Conservation (phyloP, 2,888 invertebrate species). For the Rhagophthalmus giganteus region DNA sequence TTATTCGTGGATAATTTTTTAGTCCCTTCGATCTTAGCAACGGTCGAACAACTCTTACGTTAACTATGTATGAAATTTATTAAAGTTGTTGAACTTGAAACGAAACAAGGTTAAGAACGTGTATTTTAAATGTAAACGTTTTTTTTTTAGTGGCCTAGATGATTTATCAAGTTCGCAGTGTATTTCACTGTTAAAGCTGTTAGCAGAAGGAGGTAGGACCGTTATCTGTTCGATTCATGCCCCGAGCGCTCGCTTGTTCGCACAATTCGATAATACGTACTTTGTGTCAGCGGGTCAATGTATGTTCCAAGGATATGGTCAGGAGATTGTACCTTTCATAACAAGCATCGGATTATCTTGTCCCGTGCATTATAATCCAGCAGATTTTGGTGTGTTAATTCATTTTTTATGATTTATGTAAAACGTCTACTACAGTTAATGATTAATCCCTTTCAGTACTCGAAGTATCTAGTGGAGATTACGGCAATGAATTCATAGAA, state of each 20-base stretch:
- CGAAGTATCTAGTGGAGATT: constrained; percentile 80
- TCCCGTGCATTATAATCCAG: constrained; percentile 92
- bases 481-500: constrained; percentile 68
- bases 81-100: too few species aligned
- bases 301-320: constrained; percentile 81
- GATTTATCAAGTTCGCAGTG: constrained; percentile 90
- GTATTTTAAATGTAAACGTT: too few species aligned
- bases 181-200: constrained; percentile 77
- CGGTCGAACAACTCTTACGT: too few species aligned
- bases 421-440: constrained; percentile 15
- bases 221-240: constrained; percentile 95
- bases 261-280: constrained; percentile 89
- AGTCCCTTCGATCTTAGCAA: too few species aligned
- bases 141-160: constrained; percentile 80
- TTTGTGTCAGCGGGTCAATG: constrained; percentile 88
- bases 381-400: constrained; percentile 78
- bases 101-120: too few species aligned
- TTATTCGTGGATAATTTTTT: too few species aligned
- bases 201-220: constrained; percentile 85
- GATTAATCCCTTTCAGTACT: too few species aligned
- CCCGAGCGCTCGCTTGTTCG: constrained; percentile 91
- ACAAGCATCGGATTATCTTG: constrained; percentile 77
- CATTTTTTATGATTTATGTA: neutral
- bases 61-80: too few species aligned
- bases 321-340: constrained; percentile 81